Evolutionary conservation across 2,888 invertebrate genomes (phyloP).

Genomic region (Macropis europaea): DNA sequence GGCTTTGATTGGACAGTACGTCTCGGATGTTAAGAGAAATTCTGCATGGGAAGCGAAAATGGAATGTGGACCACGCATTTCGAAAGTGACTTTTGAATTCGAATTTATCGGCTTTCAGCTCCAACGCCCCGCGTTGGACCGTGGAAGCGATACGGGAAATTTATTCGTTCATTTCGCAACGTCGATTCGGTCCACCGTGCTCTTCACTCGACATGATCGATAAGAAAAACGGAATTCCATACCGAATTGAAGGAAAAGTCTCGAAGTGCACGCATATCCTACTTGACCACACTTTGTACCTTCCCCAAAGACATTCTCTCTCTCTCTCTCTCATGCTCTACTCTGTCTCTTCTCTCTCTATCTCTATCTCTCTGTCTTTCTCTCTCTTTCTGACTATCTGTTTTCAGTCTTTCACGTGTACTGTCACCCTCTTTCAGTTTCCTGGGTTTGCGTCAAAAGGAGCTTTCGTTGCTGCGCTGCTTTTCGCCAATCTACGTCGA

Average conservation of each 20-base stretch:
- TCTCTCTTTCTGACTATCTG: conserved; percentile 35
- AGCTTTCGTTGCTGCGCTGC: conserved; percentile 79
- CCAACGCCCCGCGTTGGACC: too few relatives aligned
- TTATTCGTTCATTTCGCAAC: neutral
- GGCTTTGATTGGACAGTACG: conserved; percentile 28
- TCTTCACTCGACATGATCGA: conserved; percentile 18
- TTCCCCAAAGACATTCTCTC: too few relatives aligned
- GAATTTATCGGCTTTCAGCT: too few relatives aligned
- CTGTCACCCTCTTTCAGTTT: conserved; percentile 67
- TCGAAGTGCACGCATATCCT: conserved; percentile 63
- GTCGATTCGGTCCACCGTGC: conserved; percentile 31
- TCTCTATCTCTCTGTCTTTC: conserved; percentile 23
- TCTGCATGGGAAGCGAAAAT: conserved; percentile 15
- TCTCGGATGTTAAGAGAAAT: neutral
- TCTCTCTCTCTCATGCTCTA: neutral
- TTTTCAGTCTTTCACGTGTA: conserved; percentile 59
- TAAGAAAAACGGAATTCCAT: conserved; percentile 3
- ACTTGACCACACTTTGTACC: conserved; percentile 33
- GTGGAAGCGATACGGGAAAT: neutral
- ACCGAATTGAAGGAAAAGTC: conserved; percentile 19
- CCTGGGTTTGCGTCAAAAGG: conserved; percentile 76
- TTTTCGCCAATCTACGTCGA: conserved; percentile 76
- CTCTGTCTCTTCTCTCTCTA: conserved; percentile 17
- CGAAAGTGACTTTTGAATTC: neutral
- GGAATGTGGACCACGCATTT: neutral